Percentiles rank a stretch among this genome's conserved stretches.
These are phyloP conservation scores for Varanus komodoensis DNA, from an alignment of 2,113 vertebrate species.

Conservation along the genomic window DNA sequence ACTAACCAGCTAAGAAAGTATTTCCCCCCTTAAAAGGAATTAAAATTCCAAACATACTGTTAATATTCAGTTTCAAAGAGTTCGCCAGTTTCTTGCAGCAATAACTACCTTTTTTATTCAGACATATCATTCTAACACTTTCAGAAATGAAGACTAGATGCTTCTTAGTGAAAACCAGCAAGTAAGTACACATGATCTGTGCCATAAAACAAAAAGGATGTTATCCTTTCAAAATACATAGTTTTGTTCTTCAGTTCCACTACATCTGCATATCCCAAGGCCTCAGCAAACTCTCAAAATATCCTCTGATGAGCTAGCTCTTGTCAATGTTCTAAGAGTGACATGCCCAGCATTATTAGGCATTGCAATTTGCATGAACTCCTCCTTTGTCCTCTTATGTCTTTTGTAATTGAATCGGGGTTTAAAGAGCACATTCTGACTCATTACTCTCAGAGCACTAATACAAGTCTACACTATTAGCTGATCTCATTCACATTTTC, in stretches of 20 bases:
- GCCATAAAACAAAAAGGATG: conserved; percentile 27
- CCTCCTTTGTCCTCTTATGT: conserved; percentile 3
- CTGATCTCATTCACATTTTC: conserved; percentile 22
- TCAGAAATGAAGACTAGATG: conserved; percentile 16
- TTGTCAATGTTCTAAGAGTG: conserved; percentile 7
- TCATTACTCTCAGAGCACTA: conserved; percentile 8
- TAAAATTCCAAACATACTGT: conserved; percentile 35
- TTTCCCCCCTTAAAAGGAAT: conserved; percentile 27
- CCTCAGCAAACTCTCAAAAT: conserved; percentile 7
- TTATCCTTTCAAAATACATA: conserved; percentile 17
- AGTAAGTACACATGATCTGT: conserved; percentile 18
- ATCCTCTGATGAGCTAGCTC: neutral
- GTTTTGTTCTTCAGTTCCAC: conserved; percentile 29
- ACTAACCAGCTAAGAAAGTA: conserved; percentile 30
- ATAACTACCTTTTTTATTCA: conserved; percentile 24
- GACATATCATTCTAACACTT: neutral
- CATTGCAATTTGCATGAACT: conserved; percentile 38
- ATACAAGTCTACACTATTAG: conserved; percentile 10
- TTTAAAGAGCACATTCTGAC: conserved; percentile 5
- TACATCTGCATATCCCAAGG: neutral
- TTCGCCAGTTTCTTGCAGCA: conserved; percentile 37
- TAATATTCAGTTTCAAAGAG: conserved; percentile 2
- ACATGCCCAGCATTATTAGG: conserved; percentile 1
- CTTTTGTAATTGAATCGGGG: conserved; percentile 30
- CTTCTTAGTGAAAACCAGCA: conserved; percentile 51